Evolutionary conservation across 2,888 invertebrate genomes (phyloP).

Genomic region (Dasysyrphus albostriatus): DNA sequence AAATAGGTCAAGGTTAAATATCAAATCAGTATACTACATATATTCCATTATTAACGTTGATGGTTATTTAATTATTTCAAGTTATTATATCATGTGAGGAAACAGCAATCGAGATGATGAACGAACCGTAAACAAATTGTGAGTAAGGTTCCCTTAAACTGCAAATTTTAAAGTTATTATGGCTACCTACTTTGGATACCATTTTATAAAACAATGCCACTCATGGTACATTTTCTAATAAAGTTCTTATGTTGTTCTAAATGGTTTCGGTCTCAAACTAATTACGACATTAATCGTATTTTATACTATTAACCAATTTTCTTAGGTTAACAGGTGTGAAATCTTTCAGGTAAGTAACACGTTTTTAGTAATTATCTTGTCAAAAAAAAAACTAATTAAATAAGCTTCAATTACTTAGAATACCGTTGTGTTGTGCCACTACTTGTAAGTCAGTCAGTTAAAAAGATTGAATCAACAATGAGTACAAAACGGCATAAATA

Average conservation of each 20-base stretch:
- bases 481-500: neutral
- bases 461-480: constrained; percentile 8
- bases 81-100: neutral
- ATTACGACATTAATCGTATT: constrained; percentile 12
- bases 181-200: no score
- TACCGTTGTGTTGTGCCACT: constrained; percentile 17
- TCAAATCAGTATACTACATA: neutral
- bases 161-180: neutral
- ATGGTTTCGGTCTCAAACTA: neutral
- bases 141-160: neutral
- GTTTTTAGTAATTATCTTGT: constrained; percentile 53
- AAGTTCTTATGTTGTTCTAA: neutral
- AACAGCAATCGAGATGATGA: neutral
- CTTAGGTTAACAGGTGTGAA: constrained; percentile 41
- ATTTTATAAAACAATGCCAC: neutral
- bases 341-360: constrained; percentile 28
- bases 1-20: constrained; percentile 23
- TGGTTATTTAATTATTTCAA: constrained; percentile 16
- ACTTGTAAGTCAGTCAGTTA: neutral
- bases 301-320: constrained; percentile 5
- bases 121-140: neutral
- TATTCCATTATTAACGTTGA: neutral
- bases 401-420: constrained; percentile 30
- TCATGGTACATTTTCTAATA: neutral
- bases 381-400: constrained; percentile 51